A percentile compares a stretch with the other conserved stretches of the same genome.
Conservation (phyloP, 1,140 invertebrate species). For the Cyclina sinensis region DNA sequence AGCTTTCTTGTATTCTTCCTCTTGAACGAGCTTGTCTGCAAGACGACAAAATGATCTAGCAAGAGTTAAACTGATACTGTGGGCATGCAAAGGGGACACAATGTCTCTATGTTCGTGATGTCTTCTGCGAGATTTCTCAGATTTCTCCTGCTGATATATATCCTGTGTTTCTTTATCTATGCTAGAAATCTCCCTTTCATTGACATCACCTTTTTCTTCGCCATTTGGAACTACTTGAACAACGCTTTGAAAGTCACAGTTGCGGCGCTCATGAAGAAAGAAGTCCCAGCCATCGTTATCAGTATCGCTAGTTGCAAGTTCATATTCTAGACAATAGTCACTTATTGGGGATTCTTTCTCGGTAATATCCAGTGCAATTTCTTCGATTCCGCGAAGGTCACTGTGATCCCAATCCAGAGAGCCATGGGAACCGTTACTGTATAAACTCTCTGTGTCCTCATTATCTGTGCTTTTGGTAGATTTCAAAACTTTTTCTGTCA, state of each 20-base stretch:
- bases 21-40: constrained; percentile 78
- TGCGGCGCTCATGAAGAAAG: constrained; percentile 80
- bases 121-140: constrained; percentile 55
- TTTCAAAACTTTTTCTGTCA: constrained; percentile 65
- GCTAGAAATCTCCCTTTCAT: constrained; percentile 46
- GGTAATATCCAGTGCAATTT: constrained; percentile 68
- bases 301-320: constrained; percentile 81
- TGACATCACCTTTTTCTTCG: constrained; percentile 39
- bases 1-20: constrained; percentile 78
- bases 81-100: constrained; percentile 81
- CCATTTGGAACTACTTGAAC: constrained; percentile 73
- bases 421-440: constrained; percentile 60
- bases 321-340: constrained; percentile 80
- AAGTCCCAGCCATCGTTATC: constrained; percentile 83
- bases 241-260: constrained; percentile 79
- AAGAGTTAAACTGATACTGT: constrained; percentile 80
- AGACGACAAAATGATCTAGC: constrained; percentile 79
- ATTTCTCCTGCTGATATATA: constrained; percentile 55
- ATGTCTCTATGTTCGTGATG: constrained; percentile 75
- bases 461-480: constrained; percentile 64
- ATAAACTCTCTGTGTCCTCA: constrained; percentile 74
- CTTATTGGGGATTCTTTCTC: constrained; percentile 76
- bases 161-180: constrained; percentile 64
- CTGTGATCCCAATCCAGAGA: constrained; percentile 76
- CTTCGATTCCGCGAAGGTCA: constrained; percentile 74